A percentile compares a stretch with the other conserved stretches of the same genome.
Evolutionary conservation across 2,113 vertebrate genomes (phyloP).

Genomic region (Egretta garzetta): DNA sequence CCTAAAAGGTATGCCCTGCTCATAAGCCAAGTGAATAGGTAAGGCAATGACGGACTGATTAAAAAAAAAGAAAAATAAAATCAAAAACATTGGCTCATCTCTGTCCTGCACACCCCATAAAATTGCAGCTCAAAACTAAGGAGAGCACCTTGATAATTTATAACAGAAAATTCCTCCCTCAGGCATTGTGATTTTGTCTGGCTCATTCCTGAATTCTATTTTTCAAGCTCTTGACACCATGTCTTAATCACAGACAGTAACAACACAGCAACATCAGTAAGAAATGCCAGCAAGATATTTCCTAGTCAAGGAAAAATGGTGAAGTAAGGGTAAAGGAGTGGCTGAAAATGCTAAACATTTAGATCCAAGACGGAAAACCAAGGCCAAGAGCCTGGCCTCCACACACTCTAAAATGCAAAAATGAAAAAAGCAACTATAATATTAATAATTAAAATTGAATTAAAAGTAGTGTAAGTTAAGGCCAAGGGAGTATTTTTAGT

Average conservation of each 20-base stretch:
- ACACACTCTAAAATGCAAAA: slow-evolving; percentile 8
- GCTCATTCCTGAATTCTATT: not conserved
- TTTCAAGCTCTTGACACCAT: not conserved
- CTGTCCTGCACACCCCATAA: not conserved
- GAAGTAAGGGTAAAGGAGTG: not conserved
- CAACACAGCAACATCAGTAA: not conserved
- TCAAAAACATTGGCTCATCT: not conserved
- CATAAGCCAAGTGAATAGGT: not conserved
- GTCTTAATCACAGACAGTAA: slow-evolving; percentile 10
- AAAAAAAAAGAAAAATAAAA: not conserved
- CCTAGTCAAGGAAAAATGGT: not conserved
- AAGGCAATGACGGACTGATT: not conserved
- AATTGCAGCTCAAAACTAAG: not conserved
- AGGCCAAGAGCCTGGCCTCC: not conserved
- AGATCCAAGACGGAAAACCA: not conserved
- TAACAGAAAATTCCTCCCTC: not conserved
- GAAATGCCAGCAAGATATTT: not conserved
- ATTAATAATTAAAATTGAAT: slow-evolving; percentile 74
- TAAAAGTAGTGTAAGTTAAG: slow-evolving; percentile 49
- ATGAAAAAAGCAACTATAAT: not conserved
- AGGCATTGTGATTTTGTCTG: not conserved
- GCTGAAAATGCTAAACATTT: not conserved
- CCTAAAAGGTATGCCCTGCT: not conserved
- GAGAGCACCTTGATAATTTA: not conserved
- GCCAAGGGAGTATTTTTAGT: slow-evolving; percentile 58